A percentile compares a stretch with the other conserved stretches of the same genome.
phyloP scores from a whole-genome alignment of 2,888 invertebrate species.

The Acanthococcus lagerstroemiae region DNA sequence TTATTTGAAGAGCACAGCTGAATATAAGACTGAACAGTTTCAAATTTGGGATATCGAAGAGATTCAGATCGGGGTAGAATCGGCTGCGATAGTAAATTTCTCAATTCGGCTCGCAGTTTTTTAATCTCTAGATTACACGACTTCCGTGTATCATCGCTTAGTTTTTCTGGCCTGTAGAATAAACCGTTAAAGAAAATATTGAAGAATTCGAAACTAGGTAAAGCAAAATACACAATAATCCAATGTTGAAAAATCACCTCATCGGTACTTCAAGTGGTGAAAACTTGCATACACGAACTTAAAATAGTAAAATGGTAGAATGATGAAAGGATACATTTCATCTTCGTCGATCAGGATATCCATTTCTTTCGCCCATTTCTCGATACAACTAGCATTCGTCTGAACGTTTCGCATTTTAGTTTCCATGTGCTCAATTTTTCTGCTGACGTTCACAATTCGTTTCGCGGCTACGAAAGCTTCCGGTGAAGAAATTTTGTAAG shows the following conservation, averaged over 20 bases:
- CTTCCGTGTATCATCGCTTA: constrained; percentile 4
- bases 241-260: too few relatives aligned
- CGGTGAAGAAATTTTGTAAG: neutral
- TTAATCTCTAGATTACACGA: neutral
- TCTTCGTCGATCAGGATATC: constrained; percentile 76
- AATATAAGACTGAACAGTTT: constrained; percentile 5
- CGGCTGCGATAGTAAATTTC: neutral
- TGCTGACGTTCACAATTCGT: constrained; percentile 42
- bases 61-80: constrained; percentile 14
- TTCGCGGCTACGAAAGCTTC: constrained; percentile 8
- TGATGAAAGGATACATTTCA: constrained; percentile 33
- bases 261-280: too few relatives aligned
- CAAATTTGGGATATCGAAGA: constrained; percentile 6
- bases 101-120: constrained; percentile 11
- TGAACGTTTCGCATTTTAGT: constrained; percentile 41
- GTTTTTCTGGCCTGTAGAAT: constrained; percentile 12
- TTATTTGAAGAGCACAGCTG: neutral
- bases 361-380: constrained; percentile 76
- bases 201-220: too few relatives aligned
- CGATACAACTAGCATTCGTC: constrained; percentile 67
- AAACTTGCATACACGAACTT: too few relatives aligned
- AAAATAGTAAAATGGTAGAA: too few relatives aligned
- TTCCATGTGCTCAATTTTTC: constrained; percentile 51
- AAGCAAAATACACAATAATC: too few relatives aligned
- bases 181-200: neutral